Percentiles rank a stretch among this genome's conserved stretches.
These are phyloP conservation scores for Choristoneura fumiferana DNA, from an alignment of 1,140 invertebrate species.

Conservation along the genomic window DNA sequence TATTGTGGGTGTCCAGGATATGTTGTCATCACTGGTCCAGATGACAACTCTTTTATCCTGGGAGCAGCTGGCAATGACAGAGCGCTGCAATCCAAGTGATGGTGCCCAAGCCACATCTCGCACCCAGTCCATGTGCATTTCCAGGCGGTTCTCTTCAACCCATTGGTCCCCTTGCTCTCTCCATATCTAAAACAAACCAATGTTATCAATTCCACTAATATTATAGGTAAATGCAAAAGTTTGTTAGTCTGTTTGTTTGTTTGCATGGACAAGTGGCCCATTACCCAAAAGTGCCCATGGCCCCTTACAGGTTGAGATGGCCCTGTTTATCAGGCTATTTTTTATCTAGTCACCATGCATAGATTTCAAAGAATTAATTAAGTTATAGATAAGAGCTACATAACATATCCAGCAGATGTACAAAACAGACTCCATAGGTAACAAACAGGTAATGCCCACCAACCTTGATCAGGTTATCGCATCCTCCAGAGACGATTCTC, in stretches of 20 bases:
- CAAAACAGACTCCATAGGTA: no score
- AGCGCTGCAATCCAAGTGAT: constrained; percentile 90
- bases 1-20: constrained; percentile 91
- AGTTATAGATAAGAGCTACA: no score
- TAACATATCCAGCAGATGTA: no score
- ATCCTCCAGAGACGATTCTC: constrained; percentile 96
- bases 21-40: constrained; percentile 92
- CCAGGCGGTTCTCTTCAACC: constrained; percentile 94
- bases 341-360: no score
- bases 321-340: no score
- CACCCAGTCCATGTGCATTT: constrained; percentile 99
- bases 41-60: constrained; percentile 97
- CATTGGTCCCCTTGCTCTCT: constrained; percentile 92
- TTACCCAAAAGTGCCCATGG: no score
- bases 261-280: no score
- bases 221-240: no score
- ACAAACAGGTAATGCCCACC: not conserved
- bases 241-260: no score
- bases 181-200: constrained; percentile 90
- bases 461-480: constrained; percentile 97
- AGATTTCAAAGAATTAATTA: no score
- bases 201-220: no score
- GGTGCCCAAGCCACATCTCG: constrained; percentile 99
- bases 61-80: constrained; percentile 96
- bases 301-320: no score